Evolutionary conservation across 2,888 invertebrate genomes (phyloP), one percentile per base, ranked within the genome.

Genomic region (Scaptomyza polygonia): DNA sequence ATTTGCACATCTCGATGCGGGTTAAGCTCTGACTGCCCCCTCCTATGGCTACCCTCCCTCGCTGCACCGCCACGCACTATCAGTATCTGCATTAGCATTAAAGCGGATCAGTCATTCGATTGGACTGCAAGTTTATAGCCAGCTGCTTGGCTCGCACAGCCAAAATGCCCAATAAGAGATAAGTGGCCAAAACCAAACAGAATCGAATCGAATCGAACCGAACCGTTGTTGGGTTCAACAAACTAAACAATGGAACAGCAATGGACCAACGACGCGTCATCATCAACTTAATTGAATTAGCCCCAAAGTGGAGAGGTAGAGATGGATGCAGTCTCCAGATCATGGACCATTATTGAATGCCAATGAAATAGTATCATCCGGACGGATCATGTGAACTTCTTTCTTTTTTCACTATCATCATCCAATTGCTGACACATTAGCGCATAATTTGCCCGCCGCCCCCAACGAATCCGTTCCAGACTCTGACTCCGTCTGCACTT

Each of bases 221-320:
- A 48, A 36, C 25, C 3, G 34, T 49, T 36, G 34, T 2, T 2
- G 76, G 65, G 81, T 78, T 82, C 85, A 82, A 86, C 52, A 86
- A 82, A 82, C 87, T 52, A 72, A 84, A 81, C 81, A 82, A 81
- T 86, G 81, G 52, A 57, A 56, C 56, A 48, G n/a, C n/a, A n/a
- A n/a, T n/a, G n/a, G 64, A 57, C 68, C 68, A 39, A 16, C 8
- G 14, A 36, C 14, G 36, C 36, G 36, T 36, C 39, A 39, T 64
- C 63, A 58, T 64, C 66, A 51, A 27, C 58, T 67, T 82, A 82
- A 82, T 87, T 82, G 82, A 82, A 82, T 85, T 70, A 78, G 67
- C 85, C 76, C 70, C 48, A n/a, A 4, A 21, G 3, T 2, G 62
- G 34, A 14, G n/a, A n/a, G 12, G 9, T 11, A 12, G 55, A 12